phyloP scores from a whole-genome alignment of 2,888 invertebrate species.

The Ellobium chinense region DNA sequence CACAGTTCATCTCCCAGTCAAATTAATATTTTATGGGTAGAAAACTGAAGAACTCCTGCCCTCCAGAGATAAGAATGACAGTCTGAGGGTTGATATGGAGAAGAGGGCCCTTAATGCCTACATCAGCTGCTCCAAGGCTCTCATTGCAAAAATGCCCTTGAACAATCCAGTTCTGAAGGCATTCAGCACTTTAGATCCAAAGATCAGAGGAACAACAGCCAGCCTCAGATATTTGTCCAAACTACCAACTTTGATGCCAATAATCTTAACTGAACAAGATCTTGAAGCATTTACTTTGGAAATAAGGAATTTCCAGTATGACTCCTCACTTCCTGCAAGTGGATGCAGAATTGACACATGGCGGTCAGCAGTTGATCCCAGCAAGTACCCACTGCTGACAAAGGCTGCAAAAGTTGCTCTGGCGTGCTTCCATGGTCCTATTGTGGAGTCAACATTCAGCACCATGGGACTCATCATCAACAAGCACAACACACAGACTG shows the following conservation, averaged over 20 bases:
- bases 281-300: not conserved
- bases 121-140: not conserved
- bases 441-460: too few relatives aligned
- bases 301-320: too few relatives aligned
- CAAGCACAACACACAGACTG: too few relatives aligned
- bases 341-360: too few relatives aligned
- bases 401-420: too few relatives aligned
- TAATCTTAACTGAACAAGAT: too few relatives aligned
- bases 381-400: too few relatives aligned
- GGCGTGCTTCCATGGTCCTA: too few relatives aligned
- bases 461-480: too few relatives aligned
- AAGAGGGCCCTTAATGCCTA: not conserved
- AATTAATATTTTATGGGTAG: not conserved
- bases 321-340: too few relatives aligned
- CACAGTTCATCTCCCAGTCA: not conserved
- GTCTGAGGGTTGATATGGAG: not conserved
- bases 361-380: too few relatives aligned
- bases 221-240: not conserved
- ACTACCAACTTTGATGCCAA: not conserved
- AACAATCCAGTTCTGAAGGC: not conserved
- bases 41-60: not conserved
- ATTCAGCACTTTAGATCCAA: not conserved
- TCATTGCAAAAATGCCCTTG: not conserved
- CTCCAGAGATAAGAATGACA: not conserved
- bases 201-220: not conserved